phyloP scores from a whole-genome alignment of 1,140 invertebrate species.

The Frieseomelitta varia region DNA sequence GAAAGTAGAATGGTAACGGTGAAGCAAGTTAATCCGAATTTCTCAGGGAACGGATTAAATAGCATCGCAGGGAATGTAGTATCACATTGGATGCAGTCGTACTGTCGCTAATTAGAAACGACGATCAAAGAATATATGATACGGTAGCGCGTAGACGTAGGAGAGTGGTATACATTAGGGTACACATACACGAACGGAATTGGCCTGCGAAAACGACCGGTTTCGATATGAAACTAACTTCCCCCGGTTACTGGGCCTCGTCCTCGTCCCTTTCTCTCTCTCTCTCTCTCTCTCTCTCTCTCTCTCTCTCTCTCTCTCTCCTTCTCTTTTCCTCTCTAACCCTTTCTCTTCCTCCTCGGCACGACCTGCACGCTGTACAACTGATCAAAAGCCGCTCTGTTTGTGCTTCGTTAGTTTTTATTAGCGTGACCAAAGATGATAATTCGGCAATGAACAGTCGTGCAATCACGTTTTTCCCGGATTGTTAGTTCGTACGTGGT shows the following conservation, averaged over 20 bases:
- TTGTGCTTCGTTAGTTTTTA: slow-evolving; percentile 44
- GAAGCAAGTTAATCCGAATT: not conserved
- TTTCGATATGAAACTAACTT: slow-evolving; percentile 41
- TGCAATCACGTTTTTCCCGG: not conserved
- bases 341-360: not conserved
- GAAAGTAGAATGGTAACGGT: not conserved
- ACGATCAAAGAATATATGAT: slow-evolving; percentile 33
- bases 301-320: slow-evolving; percentile 5
- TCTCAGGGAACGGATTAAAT: not conserved
- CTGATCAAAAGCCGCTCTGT: slow-evolving; percentile 54
- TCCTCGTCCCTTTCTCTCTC: slow-evolving; percentile 5
- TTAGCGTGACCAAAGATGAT: slow-evolving; percentile 12
- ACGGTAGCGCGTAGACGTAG: not conserved
- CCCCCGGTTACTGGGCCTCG: slow-evolving; percentile 12
- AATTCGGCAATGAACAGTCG: slow-evolving; percentile 5
- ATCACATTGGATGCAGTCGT: slow-evolving; percentile 5
- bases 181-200: slow-evolving; percentile 41
- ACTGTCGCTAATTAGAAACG: slow-evolving; percentile 43
- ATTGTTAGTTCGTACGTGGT: not conserved
- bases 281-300: slow-evolving; percentile 11
- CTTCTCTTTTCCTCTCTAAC: not conserved
- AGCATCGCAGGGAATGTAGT: not conserved
- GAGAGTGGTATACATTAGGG: not conserved
- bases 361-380: slow-evolving; percentile 28
- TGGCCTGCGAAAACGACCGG: slow-evolving; percentile 55